These are phyloP conservation scores for Halcyon smyrnensis DNA, from an alignment of 2,797 vertebrate genomes.

Conservation along the genomic window DNA sequence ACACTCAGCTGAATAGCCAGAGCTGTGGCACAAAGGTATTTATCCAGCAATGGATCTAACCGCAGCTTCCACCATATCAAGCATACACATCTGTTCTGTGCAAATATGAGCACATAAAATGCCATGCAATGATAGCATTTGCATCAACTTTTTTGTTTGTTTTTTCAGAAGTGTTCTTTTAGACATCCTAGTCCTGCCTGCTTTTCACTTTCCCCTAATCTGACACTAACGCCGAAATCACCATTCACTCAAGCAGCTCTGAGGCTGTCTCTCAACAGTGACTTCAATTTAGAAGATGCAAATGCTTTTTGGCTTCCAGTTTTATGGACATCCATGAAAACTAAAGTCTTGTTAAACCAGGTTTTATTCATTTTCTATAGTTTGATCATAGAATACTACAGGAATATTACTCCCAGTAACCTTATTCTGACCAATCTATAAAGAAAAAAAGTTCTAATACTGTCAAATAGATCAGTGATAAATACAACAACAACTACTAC, in stretches of 20 bases:
- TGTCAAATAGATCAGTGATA: not conserved
- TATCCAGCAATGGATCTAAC: not conserved
- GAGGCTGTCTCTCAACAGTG: not conserved
- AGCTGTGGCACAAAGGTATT: not conserved
- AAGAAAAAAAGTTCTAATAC: not conserved
- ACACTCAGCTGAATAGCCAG: not conserved
- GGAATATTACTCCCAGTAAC: not conserved
- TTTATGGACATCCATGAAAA: not conserved
- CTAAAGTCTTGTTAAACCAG: not conserved
- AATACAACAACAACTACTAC: not conserved
- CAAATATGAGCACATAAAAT: not conserved
- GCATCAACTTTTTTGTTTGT: no score
- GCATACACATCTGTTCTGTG: not conserved
- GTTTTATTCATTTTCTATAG: not conserved
- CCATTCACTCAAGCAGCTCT: not conserved
- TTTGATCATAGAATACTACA: not conserved
- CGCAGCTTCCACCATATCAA: not conserved
- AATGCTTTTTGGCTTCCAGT: not conserved
- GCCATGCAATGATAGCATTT: not conserved
- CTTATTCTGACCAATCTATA: not conserved
- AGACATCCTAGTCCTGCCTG: not conserved
- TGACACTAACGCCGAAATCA: not conserved
- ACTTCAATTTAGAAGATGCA: not conserved
- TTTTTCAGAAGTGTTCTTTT: not conserved
- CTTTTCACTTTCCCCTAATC: not conserved